Evolutionary conservation across 2,888 invertebrate species (phyloP), one percentile per base, ranked within the genome.

Genomic region (Malthinus seriepunctatus): DNA sequence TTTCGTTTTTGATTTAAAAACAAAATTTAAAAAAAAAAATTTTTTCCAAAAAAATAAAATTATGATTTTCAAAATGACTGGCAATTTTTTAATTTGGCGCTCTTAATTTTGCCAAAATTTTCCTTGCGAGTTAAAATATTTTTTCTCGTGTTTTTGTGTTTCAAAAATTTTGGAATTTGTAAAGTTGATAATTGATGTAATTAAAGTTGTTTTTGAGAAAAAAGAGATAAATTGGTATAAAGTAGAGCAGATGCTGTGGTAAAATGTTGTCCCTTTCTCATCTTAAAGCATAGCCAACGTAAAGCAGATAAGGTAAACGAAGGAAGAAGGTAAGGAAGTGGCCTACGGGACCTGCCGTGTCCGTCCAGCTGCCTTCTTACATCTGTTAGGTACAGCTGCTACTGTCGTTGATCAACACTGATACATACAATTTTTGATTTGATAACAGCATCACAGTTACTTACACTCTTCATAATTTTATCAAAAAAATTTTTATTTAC

Each of bases 371-470:
- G 73, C 71, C 71, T 73, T 70, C 59, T 63, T 67, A 70, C 71
- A 73, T 73, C 74, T 72, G 73, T 72, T 71, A 70, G 63, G 63
- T 71, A 72, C 74, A 74, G 73, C 74, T 74, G 74, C 74, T 66
- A 67, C 46, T 50, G 23, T 57, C 64, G 59, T 71, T 71, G 72
- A 73, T 73, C 73, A 71, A 69, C 70, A 71, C 66, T 71, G 70
- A 72, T 71, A 73, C 55, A 12, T 69, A 67, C 64, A 63, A 67
- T 62, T 63, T 71, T 72, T 70, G 69, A 69, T 69, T 70, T 70
- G 71, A 73, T 72, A 72, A 71, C 63, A 69, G 56, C 53, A 64
- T 64, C 58, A 59, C 33, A 55, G 42, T 56, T 62, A 58, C 35
- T 56, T 62, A 58, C 35, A 15, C 47, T 50, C 12, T 57, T 45